Conservation (phyloP, 2,888 invertebrate genomes). For the Microctonus hyperodae region DNA sequence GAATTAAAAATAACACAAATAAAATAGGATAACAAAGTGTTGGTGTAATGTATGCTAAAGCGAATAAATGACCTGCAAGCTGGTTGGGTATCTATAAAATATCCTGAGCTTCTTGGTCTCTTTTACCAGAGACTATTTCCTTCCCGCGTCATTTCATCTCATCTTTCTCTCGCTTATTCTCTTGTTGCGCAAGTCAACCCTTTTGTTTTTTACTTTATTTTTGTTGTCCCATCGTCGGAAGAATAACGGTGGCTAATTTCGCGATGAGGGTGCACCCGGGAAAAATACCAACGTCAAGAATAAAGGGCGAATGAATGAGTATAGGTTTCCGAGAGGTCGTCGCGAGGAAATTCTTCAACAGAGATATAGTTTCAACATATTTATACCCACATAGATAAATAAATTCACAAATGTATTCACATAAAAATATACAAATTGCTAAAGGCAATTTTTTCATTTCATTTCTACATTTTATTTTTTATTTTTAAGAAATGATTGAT, state of each 20-base stretch:
- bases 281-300: neutral
- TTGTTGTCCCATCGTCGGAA: conserved; percentile 24
- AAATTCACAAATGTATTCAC: neutral
- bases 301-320: conserved; percentile 22
- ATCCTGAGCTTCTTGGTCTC: neutral
- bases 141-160: conserved; percentile 8
- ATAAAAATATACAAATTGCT: conserved; percentile 26
- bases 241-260: conserved; percentile 33
- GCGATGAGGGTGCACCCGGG: conserved; percentile 14
- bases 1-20: neutral
- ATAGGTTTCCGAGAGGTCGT: neutral
- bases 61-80: conserved; percentile 27
- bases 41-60: conserved; percentile 18
- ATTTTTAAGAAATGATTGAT: neutral
- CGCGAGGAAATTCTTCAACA: conserved; percentile 9
- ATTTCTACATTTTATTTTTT: neutral
- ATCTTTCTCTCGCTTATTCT: neutral
- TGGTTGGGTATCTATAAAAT: conserved; percentile 18
- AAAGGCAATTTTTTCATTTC: neutral
- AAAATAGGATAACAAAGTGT: neutral
- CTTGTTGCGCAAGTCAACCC: neutral
- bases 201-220: conserved; percentile 22
- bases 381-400: neutral
- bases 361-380: neutral
- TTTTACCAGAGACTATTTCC: neutral